Percentiles rank a stretch among this genome's conserved stretches.
phyloP scores from a whole-genome alignment of 2,797 vertebrate genomes.

The Rhabdomys pumilio region DNA sequence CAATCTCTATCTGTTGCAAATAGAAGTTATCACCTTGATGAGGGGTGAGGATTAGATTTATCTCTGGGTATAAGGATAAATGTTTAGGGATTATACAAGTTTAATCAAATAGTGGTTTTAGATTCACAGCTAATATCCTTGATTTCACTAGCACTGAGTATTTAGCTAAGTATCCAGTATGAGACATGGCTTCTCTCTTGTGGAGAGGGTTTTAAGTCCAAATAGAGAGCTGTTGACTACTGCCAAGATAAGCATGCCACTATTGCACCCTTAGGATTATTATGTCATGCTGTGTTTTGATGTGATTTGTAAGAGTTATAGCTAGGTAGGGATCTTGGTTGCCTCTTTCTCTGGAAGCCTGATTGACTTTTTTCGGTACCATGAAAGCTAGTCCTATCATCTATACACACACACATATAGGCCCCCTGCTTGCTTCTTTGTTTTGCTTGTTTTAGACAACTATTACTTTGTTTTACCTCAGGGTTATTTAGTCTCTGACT shows the following conservation, averaged over 20 bases:
- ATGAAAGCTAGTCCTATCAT: neutral
- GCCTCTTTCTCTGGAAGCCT: neutral
- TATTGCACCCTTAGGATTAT: neutral
- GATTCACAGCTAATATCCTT: neutral
- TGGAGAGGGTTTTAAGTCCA: neutral
- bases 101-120: neutral
- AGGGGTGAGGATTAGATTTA: neutral
- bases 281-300: neutral
- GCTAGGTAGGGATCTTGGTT: neutral
- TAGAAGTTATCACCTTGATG: neutral
- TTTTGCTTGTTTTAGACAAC: neutral
- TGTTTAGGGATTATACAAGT: neutral
- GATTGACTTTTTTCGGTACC: neutral
- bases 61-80: neutral
- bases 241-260: neutral
- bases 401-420: too few relatives aligned
- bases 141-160: neutral
- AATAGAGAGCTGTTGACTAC: too few relatives aligned
- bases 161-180: neutral
- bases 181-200: neutral
- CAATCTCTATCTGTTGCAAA: neutral
- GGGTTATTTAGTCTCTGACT: neutral
- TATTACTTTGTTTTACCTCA: neutral
- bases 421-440: too few relatives aligned
- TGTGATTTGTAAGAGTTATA: neutral